Conservation (phyloP, 2,888 invertebrate species). For the Eupithecia pulchellata region DNA sequence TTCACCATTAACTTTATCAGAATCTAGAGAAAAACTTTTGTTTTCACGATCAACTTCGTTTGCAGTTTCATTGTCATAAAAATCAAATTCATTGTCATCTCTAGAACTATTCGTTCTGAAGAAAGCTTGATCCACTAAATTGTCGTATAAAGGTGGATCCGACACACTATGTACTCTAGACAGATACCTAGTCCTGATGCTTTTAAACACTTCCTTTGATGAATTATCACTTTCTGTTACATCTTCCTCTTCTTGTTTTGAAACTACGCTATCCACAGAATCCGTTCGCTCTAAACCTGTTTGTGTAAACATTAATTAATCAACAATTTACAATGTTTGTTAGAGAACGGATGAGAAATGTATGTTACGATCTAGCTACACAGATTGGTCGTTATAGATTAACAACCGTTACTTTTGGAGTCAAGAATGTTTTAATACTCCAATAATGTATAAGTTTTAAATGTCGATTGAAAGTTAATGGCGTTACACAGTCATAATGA, state of each 20-base stretch:
- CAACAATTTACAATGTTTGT: constrained; percentile 59
- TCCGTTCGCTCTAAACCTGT: constrained; percentile 78
- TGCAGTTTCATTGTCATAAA: constrained; percentile 68
- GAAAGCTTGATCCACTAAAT: constrained; percentile 73
- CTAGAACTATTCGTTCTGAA: constrained; percentile 58
- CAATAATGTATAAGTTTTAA: background rate
- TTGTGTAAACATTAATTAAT: constrained; percentile 71
- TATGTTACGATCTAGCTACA: background rate
- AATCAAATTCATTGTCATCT: constrained; percentile 53
- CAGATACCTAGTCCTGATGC: constrained; percentile 74
- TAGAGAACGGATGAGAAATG: too few relatives aligned
- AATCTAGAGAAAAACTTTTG: background rate
- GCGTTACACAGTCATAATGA: background rate
- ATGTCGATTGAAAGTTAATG: background rate
- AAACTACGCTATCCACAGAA: constrained; percentile 71
- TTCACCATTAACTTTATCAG: constrained; percentile 49
- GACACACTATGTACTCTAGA: constrained; percentile 75
- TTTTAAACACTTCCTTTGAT: constrained; percentile 73
- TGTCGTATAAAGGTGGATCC: constrained; percentile 62
- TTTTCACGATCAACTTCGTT: constrained; percentile 68
- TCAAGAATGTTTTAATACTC: background rate
- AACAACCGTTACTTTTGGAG: background rate
- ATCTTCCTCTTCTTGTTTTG: constrained; percentile 60
- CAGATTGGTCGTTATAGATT: background rate
- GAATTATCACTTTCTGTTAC: constrained; percentile 68